Conservation (phyloP, 92 coral and sea anemone species). For the Bergia puertoricense region DNA sequence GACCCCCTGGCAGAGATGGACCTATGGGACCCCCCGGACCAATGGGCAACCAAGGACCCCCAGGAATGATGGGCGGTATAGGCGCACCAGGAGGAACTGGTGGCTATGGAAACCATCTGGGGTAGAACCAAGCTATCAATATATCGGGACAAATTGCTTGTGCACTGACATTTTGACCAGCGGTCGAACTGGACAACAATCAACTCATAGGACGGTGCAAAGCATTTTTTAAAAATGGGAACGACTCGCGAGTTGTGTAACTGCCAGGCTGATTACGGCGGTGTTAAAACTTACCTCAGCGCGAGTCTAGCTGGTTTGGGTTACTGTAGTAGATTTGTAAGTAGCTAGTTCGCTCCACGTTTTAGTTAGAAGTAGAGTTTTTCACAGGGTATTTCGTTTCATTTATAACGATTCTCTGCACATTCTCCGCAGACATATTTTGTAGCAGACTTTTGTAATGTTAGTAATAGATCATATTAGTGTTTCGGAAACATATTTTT, state of each 20-base stretch:
- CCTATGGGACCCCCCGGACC: conserved; percentile 99
- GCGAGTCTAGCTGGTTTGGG: not conserved
- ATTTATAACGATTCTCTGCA: conserved; percentile 6
- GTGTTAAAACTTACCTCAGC: not conserved
- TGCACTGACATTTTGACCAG: not conserved
- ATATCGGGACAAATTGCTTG: not conserved
- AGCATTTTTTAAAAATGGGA: not conserved
- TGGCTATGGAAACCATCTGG: conserved; percentile 62
- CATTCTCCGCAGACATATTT: conserved; percentile 24
- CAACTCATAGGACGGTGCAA: not conserved
- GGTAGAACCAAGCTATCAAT: conserved; percentile 45
- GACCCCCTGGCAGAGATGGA: conserved; percentile 95
- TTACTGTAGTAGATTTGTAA: not conserved
- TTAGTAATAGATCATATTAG: not conserved
- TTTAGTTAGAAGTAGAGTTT: not conserved
- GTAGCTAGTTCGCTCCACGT: not conserved
- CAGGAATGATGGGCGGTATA: conserved; percentile 84
- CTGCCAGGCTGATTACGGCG: conserved; percentile 2
- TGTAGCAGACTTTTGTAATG: conserved; percentile 31
- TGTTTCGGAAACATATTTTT: not conserved
- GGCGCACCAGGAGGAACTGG: conserved; percentile 82
- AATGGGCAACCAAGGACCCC: conserved; percentile 91
- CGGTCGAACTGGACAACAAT: not conserved
- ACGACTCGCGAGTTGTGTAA: not conserved
- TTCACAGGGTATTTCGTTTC: not conserved